A percentile compares a stretch with the other conserved stretches of the same genome.
These are phyloP conservation scores for Pelobates cultripes DNA, from an alignment of 2,797 vertebrate species.

Conservation along the genomic window DNA sequence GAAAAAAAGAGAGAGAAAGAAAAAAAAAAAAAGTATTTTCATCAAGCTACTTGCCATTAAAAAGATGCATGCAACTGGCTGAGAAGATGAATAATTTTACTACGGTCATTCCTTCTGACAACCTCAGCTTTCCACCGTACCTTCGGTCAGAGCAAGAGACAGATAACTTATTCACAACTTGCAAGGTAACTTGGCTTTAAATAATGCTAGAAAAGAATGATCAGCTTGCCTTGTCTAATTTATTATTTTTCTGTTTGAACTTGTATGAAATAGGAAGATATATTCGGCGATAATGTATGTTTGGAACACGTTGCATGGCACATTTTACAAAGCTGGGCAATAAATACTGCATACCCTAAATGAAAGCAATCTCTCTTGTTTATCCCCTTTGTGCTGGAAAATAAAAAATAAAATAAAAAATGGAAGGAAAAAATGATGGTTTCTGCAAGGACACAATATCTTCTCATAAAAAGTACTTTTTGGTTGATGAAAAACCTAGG, in stretches of 20 bases:
- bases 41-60: not conserved
- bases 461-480: conserved; percentile 29
- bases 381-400: conserved; percentile 22
- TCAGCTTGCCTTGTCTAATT: not conserved
- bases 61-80: not conserved
- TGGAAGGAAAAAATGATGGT: conserved; percentile 14
- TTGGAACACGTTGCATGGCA: not conserved
- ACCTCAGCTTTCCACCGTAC: not conserved
- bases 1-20: too few relatives aligned
- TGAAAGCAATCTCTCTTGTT: conserved; percentile 38
- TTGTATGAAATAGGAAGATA: conserved; percentile 7
- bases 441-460: conserved; percentile 34
- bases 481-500: conserved; percentile 33
- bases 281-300: conserved; percentile 26
- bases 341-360: conserved; percentile 31
- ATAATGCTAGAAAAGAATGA: not conserved
- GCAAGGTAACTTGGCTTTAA: not conserved
- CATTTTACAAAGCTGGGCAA: not conserved
- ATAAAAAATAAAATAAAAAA: conserved; percentile 9
- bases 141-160: not conserved
- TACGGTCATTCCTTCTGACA: not conserved
- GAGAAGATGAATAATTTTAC: not conserved
- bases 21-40: too few relatives aligned
- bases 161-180: not conserved
- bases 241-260: conserved; percentile 2